phyloP scores from a whole-genome alignment of 2,113 vertebrate species.

The Prinia subflava region DNA sequence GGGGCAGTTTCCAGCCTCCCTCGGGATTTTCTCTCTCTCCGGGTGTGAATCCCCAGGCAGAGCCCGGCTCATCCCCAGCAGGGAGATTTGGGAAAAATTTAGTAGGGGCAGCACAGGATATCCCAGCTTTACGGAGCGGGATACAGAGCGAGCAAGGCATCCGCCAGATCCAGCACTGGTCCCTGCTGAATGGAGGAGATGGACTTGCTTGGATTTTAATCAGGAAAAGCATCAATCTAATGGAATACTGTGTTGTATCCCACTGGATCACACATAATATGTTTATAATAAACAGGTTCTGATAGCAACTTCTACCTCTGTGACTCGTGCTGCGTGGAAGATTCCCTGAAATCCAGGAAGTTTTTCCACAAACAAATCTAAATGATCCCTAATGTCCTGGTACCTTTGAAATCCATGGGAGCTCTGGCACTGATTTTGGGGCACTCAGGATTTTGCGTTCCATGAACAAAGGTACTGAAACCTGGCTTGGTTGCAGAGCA shows the following conservation, averaged over 20 bases:
- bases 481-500: not conserved
- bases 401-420: not conserved
- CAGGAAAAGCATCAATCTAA: accelerated
- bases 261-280: accelerated
- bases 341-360: not conserved
- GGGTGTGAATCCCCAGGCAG: accelerated
- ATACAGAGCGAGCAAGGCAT: accelerated
- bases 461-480: not conserved
- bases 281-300: not conserved
- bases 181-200: not conserved
- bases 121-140: accelerated
- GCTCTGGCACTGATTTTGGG: not conserved
- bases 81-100: not conserved
- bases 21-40: not conserved
- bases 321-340: not conserved
- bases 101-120: not conserved
- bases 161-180: accelerated
- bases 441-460: not conserved
- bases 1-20: not conserved
- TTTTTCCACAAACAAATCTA: not conserved
- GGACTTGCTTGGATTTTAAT: not conserved
- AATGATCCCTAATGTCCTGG: not conserved
- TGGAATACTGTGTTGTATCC: accelerated
- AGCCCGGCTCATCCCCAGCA: not conserved
- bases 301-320: not conserved